phyloP scores from a whole-genome alignment of 1,140 invertebrate genomes.

The Aphidius ervi region DNA sequence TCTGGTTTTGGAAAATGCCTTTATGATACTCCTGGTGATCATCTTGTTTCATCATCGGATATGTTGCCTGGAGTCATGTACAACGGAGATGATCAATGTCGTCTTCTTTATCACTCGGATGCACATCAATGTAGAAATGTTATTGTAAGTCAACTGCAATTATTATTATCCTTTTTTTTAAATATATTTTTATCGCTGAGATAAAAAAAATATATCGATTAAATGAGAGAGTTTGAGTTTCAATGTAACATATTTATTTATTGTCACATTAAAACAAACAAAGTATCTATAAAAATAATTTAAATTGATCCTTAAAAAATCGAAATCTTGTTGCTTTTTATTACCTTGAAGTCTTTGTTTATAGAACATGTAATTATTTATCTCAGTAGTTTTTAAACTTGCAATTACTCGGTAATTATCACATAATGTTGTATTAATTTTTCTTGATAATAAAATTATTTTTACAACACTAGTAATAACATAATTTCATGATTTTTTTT shows the following conservation, averaged over 20 bases:
- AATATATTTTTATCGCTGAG: too few species aligned
- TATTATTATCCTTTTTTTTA: too few species aligned
- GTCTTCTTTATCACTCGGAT: constrained; percentile 35
- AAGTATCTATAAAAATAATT: constrained; percentile 2
- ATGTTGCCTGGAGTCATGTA: constrained; percentile 58
- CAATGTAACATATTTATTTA: too few species aligned
- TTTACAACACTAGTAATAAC: background rate
- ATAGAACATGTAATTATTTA: background rate
- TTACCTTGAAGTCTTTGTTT: background rate
- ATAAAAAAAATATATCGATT: too few species aligned
- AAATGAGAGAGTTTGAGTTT: too few species aligned
- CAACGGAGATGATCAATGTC: constrained; percentile 59
- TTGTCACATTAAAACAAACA: background rate
- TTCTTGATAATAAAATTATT: background rate
- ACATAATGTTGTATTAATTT: background rate
- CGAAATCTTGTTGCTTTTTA: background rate
- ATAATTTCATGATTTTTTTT: background rate
- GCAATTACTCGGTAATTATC: background rate
- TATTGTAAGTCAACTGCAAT: constrained; percentile 6
- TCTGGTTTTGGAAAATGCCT: too few species aligned
- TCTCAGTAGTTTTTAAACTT: background rate
- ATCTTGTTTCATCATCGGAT: constrained; percentile 4
- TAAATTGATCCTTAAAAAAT: background rate
- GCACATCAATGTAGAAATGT: constrained; percentile 26
- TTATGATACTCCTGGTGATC: too few species aligned